Base-by-base conservation (phyloP, 2,888 invertebrate genomes). In the Leucoma salicis region DNA sequence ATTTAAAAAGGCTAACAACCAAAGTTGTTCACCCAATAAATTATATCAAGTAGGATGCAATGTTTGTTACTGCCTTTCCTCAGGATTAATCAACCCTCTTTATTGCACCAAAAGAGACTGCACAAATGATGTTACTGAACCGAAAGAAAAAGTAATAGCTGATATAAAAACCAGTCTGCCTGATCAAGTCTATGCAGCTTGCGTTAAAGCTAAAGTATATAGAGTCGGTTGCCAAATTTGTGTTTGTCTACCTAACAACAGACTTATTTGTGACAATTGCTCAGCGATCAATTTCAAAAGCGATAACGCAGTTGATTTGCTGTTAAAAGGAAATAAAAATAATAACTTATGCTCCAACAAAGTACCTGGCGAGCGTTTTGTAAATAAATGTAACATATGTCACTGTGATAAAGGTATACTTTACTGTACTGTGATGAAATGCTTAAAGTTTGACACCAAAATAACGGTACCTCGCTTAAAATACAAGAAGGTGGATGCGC, bases 201-300 rank as follows among this genome's bases (percentile, higher is more conserved):
- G 92, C 41, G 57, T 68, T 12, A 64, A 75, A 0, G 72, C 79
- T 31, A 70, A 71, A 8, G 68, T 69, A 47, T 91, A 91, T 52
- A 74, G 72, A 44, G 51, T 90, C 7, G 91, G 90, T 14, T 91
- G 92, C 58, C 90, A 88, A 65, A 79, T 71, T 1, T 92, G 92
- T 53, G 64, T 68, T 8, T 92, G 92, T 53, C 55, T 83, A 24
- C 62, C 76, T 65, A 73, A 89, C 70, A 81, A 90, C 57, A 70
- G 91, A 67, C 61, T 91, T n/a, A 39, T 78, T 46, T 88, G 88
- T 36, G 68, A 63, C 12, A 68, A 77, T 8, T 91, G 91, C 53
- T 75, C 82, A 2, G n/a, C 25, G 3, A 13, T 42, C 7, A 34
- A 14, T 8, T 21, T 21, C 3, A 38, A 13, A 2, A 13, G 11